Evolutionary conservation across 2,113 vertebrate genomes (phyloP).

Genomic region (Synchiropus splendidus): DNA sequence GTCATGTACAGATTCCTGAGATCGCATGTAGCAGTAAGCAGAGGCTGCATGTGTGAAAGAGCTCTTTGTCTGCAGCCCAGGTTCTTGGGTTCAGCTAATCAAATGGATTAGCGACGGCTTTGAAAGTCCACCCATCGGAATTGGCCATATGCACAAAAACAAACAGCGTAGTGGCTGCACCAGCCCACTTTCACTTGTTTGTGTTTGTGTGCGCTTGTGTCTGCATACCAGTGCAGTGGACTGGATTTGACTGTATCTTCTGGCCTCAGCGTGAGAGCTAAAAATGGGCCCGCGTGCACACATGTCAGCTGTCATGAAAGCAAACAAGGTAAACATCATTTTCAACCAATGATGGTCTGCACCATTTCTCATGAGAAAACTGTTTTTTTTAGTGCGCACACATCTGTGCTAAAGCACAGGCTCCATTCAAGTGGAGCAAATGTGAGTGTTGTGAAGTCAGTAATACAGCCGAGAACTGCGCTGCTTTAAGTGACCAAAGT

Average conservation of each 20-base stretch:
- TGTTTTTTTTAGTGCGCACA: too few relatives aligned
- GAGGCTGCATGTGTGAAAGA: slow-evolving; percentile 58
- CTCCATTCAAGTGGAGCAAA: too few relatives aligned
- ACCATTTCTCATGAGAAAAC: too few relatives aligned
- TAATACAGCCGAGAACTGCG: too few relatives aligned
- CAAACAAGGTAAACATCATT: slow-evolving; percentile 6
- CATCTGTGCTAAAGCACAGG: too few relatives aligned
- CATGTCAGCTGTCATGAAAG: slow-evolving; percentile 7
- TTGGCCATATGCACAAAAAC: slow-evolving; percentile 50
- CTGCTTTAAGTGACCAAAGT: too few relatives aligned
- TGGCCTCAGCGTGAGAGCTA: slow-evolving; percentile 12
- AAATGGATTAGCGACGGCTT: slow-evolving; percentile 67
- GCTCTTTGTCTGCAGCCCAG: slow-evolving; percentile 59
- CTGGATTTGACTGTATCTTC: slow-evolving; percentile 23
- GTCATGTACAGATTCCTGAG: slow-evolving; percentile 58
- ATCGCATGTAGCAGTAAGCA: slow-evolving; percentile 62
- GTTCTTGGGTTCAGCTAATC: slow-evolving; percentile 64
- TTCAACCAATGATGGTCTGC: too few relatives aligned
- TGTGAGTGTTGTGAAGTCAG: too few relatives aligned
- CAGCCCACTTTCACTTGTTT: slow-evolving; percentile 27
- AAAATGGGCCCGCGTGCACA: slow-evolving; percentile 8
- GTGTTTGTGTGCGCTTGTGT: slow-evolving; percentile 15
- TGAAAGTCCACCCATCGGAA: slow-evolving; percentile 54
- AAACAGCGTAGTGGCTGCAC: slow-evolving; percentile 43
- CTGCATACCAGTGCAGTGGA: slow-evolving; percentile 37